A percentile compares a stretch with the other conserved stretches of the same genome.
Evolutionary conservation across 1,140 invertebrate genomes (phyloP).

Genomic region (Heliconius nattereri): DNA sequence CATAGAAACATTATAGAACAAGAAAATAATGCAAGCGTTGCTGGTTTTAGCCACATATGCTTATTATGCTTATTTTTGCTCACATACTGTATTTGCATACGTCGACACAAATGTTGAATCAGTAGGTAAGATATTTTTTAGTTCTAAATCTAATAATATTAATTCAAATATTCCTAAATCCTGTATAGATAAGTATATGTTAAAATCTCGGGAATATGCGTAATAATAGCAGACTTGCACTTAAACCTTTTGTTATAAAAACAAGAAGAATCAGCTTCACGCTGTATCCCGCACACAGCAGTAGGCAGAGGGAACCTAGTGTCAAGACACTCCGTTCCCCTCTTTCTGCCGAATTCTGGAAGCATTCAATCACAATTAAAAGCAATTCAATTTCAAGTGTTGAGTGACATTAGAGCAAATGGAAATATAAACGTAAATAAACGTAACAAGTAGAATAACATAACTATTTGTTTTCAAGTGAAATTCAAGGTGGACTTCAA

Average conservation of each 20-base stretch:
- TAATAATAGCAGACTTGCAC: not conserved
- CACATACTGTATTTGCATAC: not conserved
- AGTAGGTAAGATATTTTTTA: slow-evolving; percentile 34
- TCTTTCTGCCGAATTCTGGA: no score
- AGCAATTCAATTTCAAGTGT: no score
- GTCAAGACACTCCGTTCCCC: no score
- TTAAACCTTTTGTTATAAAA: no score
- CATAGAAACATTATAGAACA: not conserved
- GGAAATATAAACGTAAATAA: no score
- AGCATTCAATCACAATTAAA: no score
- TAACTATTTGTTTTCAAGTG: slow-evolving; percentile 31
- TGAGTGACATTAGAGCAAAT: no score
- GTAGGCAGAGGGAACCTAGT: no score
- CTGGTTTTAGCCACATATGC: not conserved
- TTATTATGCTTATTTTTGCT: not conserved
- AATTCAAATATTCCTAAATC: not conserved
- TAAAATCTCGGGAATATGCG: not conserved
- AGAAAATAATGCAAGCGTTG: slow-evolving; percentile 1
- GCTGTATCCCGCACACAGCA: no score
- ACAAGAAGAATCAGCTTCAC: no score
- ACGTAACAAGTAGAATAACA: not conserved
- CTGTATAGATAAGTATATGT: not conserved
- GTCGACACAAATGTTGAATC: slow-evolving; percentile 17
- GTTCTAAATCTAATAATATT: not conserved
- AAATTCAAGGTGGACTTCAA: slow-evolving; percentile 44